Conservation (phyloP, 37 sponge, comb jelly and placozoan species). For the Eunapius fragilis region DNA sequence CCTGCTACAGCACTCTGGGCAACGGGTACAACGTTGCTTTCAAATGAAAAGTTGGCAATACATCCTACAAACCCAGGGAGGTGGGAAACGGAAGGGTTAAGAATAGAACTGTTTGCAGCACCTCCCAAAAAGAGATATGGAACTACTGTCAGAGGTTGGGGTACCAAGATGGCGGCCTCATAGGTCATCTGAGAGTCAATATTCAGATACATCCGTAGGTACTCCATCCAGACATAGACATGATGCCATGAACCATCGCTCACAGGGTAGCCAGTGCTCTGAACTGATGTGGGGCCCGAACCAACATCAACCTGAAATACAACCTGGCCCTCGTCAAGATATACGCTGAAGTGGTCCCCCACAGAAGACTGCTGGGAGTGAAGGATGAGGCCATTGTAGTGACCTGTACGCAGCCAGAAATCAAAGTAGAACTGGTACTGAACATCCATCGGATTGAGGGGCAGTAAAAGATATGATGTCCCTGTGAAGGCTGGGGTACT, state of each 20-base stretch:
- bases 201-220: not conserved
- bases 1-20: not conserved
- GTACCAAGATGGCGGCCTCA: not conserved
- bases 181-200: conserved; percentile 16
- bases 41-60: not conserved
- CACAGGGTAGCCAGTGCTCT: not conserved
- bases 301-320: not conserved
- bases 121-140: not conserved
- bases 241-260: conserved; percentile 16
- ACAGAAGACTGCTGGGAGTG: not conserved
- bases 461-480: conserved; percentile 19
- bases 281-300: not conserved
- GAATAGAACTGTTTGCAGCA: not conserved
- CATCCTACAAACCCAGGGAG: not conserved
- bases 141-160: not conserved
- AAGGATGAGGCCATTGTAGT: not conserved
- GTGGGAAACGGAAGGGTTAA: not conserved
- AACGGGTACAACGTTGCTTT: not conserved
- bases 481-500: conserved; percentile 27
- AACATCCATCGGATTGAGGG: not conserved
- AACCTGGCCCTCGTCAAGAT: not conserved
- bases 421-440: not conserved
- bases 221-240: not conserved
- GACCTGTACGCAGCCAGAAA: not conserved
- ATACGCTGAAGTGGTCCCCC: not conserved